Evolutionary conservation across 2,797 vertebrate species (phyloP), one percentile per base, ranked within the genome.

Genomic region (Mus spretus): DNA sequence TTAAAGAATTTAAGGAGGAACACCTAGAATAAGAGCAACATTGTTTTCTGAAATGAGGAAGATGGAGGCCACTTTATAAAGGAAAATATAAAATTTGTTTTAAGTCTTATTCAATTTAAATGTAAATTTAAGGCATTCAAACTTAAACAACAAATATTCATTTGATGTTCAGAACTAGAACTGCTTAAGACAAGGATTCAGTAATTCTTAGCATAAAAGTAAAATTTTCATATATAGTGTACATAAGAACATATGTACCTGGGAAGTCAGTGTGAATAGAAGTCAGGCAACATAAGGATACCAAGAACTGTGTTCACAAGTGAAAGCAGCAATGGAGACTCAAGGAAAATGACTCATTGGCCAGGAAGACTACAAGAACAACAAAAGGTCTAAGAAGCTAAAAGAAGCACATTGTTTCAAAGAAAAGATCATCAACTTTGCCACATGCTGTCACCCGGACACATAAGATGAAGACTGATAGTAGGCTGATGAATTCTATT

Each of bases 1-100:
- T 14, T 47, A 4, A 95, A 83, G 24, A 12, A 50, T 75, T 89
- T 93, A 31, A 57, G 10, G 9, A 37, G 77, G 57, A 86, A 10
- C 2, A 92, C 31, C 4, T 61, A 47, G 40, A 85, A 95, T 3
- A 90, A 92, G 34, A 9, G 8, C 44, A 1, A 31, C 22, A 14
- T 53, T 83, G 83, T 90, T 93, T 86, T 63, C 63, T 84, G 20
- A 95, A 79, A 78, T 84, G 20, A 94, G 26, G 15, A 59, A 80
- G 7, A 83, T 19, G 50, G 28, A 74, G 6, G 1, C 3, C 28
- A 89, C 55, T 93, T 87, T 50, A 40, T 74, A 3, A 63, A 44
- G 40, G 2, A 78, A 92, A 94, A 87, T 31, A 17, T 53, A 11
- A 7, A 61, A 55, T 88, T 85, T 88, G 6, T 88, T 87, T 91